Evolutionary conservation across 2,113 vertebrate species (phyloP), one percentile per base, ranked within the genome.

Genomic region (Amazona vittata): DNA sequence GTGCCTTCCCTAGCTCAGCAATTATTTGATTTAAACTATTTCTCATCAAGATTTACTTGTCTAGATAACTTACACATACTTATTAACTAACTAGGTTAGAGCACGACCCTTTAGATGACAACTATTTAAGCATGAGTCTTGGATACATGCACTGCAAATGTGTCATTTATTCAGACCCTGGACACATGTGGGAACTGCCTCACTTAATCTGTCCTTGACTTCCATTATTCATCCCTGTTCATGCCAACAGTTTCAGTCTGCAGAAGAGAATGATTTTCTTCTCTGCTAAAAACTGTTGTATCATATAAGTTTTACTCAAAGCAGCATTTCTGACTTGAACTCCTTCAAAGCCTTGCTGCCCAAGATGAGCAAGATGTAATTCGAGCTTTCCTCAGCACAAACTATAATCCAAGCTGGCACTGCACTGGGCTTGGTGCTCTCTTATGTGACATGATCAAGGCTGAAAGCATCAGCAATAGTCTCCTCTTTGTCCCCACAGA

Each of bases 71-170:
- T 44, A 26, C 3, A 64, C 11, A 16, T 12, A 19, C 25, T 46
- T 39, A 82, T 46, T 55, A 71, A 50, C 25, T 39, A 2, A 76
- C 15, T 31, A 41, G 33, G 47, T 62, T 39, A 46, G 31, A 77
- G 63, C 43, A 60, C 6, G 68, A 11, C 43, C 33, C 44, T 83
- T 85, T 19, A 73, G 53, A 43, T 16, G 47, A 60, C 12, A 93
- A 22, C 26, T 22, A 18, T 37, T 59, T 75, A 75, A 43, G 19
- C 39, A 64, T 19, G 31, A 2, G 4, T 33, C 49, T 14, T 44
- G n/a, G 41, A 47, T 13, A 44, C 1, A 2, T 3, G 21, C 11
- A 33, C 28, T 24, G 3, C 0, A 3, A 55, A 11, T 5, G 4
- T 29, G 50, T 31, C 6, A 1, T 59, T 69, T 33, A 69, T 47